Percentiles rank a stretch among this genome's conserved stretches.
Conservation (phyloP, 2,888 invertebrate genomes). For the Apodemia mormo region DNA sequence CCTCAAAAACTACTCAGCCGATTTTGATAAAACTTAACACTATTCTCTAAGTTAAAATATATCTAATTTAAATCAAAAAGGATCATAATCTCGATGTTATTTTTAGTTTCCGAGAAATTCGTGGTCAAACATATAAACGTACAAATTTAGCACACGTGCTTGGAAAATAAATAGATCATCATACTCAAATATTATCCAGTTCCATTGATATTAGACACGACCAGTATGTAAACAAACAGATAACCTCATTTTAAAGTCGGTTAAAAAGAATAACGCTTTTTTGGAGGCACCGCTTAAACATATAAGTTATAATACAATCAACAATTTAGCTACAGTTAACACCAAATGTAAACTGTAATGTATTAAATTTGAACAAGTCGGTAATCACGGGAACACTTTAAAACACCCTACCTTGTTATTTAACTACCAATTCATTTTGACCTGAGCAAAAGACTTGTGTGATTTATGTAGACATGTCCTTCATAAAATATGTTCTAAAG, state of each 20-base stretch:
- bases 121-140: too few relatives aligned
- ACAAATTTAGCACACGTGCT: too few relatives aligned
- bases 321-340: conserved; percentile 1
- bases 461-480: background rate
- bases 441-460: background rate
- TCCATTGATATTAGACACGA: too few relatives aligned
- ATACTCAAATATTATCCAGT: too few relatives aligned
- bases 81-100: too few relatives aligned
- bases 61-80: too few relatives aligned
- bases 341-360: conserved; percentile 36
- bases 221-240: too few relatives aligned
- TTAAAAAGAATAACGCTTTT: background rate
- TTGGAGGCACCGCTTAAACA: background rate
- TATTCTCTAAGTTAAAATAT: too few relatives aligned
- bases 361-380: conserved; percentile 76
- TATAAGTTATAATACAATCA: background rate
- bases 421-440: background rate
- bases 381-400: conserved; percentile 76
- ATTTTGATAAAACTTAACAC: too few relatives aligned
- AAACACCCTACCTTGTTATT: conserved; percentile 63
- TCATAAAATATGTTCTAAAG: background rate
- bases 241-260: background rate
- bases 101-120: too few relatives aligned
- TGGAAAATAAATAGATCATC: too few relatives aligned
- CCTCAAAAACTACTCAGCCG: too few relatives aligned